Evolutionary conservation across 2,113 vertebrate genomes (phyloP).

Genomic region (Dipodomys merriami): DNA sequence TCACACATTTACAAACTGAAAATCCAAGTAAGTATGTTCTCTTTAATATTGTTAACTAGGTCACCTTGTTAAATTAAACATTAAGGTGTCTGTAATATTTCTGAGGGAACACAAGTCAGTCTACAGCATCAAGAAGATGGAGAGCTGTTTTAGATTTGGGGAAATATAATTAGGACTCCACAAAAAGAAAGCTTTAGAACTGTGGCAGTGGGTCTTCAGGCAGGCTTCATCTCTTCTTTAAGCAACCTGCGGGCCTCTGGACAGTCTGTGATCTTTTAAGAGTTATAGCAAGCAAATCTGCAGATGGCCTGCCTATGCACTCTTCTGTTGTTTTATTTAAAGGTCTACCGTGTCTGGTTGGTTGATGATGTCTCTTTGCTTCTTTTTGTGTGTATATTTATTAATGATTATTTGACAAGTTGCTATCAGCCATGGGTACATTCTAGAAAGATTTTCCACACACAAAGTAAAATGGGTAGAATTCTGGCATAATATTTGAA

Average conservation of each 20-base stretch:
- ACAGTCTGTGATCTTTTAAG: not conserved
- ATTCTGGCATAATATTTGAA: conserved; percentile 10
- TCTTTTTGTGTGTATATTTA: conserved; percentile 24
- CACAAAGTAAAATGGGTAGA: conserved; percentile 32
- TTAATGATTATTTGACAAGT: conserved; percentile 42
- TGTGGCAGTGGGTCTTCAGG: not conserved
- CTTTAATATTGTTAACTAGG: conserved; percentile 33
- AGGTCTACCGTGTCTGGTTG: not conserved
- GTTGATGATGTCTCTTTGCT: conserved; percentile 39
- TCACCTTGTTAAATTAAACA: conserved; percentile 72
- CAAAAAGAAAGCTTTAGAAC: conserved; percentile 38
- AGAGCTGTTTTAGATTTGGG: conserved; percentile 61
- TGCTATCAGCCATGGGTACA: not conserved
- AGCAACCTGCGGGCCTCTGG: not conserved
- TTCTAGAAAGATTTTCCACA: conserved; percentile 45
- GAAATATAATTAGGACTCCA: conserved; percentile 44
- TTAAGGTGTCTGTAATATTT: conserved; percentile 62
- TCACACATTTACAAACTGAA: not conserved
- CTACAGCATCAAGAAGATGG: conserved; percentile 67
- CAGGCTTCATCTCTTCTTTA: conserved; percentile 48
- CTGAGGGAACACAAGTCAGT: conserved; percentile 64
- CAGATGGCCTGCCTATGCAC: not conserved
- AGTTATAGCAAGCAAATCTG: not conserved
- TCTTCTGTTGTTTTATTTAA: conserved; percentile 45
- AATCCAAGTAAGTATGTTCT: not conserved